Evolutionary conservation across 2,888 invertebrate species (phyloP).

Genomic region (Nomada fucata): DNA sequence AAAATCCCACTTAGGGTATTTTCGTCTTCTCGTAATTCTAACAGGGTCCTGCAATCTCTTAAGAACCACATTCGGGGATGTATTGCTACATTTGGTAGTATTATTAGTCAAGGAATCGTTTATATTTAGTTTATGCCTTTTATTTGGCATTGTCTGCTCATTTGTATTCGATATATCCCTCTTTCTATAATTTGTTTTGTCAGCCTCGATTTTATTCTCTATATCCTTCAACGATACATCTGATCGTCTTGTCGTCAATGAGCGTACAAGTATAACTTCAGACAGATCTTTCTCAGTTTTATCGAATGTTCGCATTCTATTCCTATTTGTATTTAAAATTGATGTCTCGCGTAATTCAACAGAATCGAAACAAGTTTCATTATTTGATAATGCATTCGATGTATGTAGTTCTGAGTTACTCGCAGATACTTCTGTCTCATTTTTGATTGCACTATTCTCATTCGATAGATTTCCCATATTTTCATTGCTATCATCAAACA

Average conservation of each 20-base stretch:
- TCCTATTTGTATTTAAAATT: not conserved
- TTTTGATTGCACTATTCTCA: not conserved
- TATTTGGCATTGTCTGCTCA: not conserved
- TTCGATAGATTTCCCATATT: not conserved
- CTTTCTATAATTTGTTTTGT: not conserved
- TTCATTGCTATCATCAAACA: conserved; percentile 44
- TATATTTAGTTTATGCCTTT: not conserved
- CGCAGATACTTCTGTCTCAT: not conserved
- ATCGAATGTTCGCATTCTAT: not conserved
- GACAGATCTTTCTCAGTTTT: not conserved
- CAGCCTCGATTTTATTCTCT: not conserved
- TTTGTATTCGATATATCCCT: not conserved
- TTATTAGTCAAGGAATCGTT: not conserved
- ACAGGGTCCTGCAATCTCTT: conserved; percentile 71
- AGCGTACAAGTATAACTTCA: not conserved
- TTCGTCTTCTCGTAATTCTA: conserved; percentile 68
- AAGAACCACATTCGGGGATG: conserved; percentile 59
- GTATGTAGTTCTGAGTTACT: not conserved
- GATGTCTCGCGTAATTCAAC: not conserved
- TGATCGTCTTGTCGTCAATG: not conserved
- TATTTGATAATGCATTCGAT: not conserved
- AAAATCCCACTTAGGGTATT: conserved; percentile 60
- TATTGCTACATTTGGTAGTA: not conserved
- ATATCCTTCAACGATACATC: not conserved
- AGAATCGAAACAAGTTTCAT: not conserved